Conservation (phyloP, 1,140 invertebrate species). For the Macrobrachium nipponense region DNA sequence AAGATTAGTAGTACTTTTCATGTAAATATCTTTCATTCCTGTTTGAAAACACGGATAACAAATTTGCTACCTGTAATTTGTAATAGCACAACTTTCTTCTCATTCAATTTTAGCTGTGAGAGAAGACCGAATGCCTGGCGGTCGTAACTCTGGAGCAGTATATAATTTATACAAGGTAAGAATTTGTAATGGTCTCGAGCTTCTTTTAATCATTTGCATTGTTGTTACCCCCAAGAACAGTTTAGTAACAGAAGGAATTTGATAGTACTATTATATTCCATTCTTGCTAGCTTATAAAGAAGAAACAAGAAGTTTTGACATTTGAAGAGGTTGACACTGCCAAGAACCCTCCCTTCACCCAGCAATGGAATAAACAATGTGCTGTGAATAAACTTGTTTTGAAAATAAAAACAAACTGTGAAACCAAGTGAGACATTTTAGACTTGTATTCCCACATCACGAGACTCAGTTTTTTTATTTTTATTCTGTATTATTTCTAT, state of each 20-base stretch:
- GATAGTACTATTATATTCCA: not conserved
- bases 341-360: not conserved
- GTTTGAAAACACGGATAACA: not conserved
- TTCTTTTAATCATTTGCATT: not conserved
- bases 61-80: not conserved
- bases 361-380: conserved; percentile 4
- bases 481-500: too few species aligned
- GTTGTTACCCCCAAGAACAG: not conserved
- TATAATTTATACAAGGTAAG: conserved; percentile 97
- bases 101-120: conserved; percentile 82
- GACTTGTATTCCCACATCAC: too few species aligned
- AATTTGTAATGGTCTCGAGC: not conserved
- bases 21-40: not conserved
- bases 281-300: conserved; percentile 4
- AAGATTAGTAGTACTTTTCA: not conserved
- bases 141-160: conserved; percentile 96
- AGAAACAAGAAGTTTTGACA: not conserved
- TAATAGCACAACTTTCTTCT: conserved; percentile 13
- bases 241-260: not conserved
- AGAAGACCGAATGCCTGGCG: conserved; percentile 98
- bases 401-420: too few species aligned
- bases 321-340: conserved; percentile 2
- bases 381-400: conserved; percentile 7
- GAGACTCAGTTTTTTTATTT: too few species aligned
- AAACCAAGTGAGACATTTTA: too few species aligned